phyloP scores from a whole-genome alignment of 37 sponge, comb jelly and placozoan genomes.

The Spongilla lacustris region DNA sequence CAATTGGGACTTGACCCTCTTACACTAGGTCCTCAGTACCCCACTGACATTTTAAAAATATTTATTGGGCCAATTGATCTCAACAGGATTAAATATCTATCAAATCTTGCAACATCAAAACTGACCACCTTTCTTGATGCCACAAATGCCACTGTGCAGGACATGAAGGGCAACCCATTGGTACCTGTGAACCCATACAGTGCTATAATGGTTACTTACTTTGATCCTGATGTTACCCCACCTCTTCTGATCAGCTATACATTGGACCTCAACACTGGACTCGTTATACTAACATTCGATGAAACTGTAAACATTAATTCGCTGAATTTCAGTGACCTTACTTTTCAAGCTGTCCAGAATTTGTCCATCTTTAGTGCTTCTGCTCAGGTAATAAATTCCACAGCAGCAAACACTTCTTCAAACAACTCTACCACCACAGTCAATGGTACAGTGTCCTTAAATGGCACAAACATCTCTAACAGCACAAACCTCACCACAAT shows the following conservation, averaged over 20 bases:
- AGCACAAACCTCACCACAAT: neutral
- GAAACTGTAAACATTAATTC: conserved; percentile 81
- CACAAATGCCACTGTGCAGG: conserved; percentile 36
- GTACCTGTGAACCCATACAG: conserved; percentile 20
- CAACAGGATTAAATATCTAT: conserved; percentile 77
- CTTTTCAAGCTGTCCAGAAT: conserved; percentile 61
- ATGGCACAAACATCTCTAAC: neutral
- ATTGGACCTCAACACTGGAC: conserved; percentile 70
- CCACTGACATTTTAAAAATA: conserved; percentile 63
- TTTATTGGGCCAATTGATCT: conserved; percentile 53
- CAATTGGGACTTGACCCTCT: conserved; percentile 32
- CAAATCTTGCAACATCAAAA: conserved; percentile 62
- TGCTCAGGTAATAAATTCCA: neutral
- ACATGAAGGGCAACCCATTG: conserved; percentile 64
- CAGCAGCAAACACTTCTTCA: neutral
- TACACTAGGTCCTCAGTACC: conserved; percentile 32
- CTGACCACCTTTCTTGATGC: conserved; percentile 70
- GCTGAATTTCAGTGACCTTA: conserved; percentile 50
- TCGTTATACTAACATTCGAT: conserved; percentile 74
- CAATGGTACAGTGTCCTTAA: neutral
- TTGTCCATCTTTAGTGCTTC: conserved; percentile 11
- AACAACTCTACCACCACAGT: neutral
- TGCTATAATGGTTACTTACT: conserved; percentile 54
- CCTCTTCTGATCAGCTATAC: conserved; percentile 48
- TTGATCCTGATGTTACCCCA: conserved; percentile 58